phyloP scores from a whole-genome alignment of 2,797 vertebrate species.

The Pseudotriccus pelzelni region DNA sequence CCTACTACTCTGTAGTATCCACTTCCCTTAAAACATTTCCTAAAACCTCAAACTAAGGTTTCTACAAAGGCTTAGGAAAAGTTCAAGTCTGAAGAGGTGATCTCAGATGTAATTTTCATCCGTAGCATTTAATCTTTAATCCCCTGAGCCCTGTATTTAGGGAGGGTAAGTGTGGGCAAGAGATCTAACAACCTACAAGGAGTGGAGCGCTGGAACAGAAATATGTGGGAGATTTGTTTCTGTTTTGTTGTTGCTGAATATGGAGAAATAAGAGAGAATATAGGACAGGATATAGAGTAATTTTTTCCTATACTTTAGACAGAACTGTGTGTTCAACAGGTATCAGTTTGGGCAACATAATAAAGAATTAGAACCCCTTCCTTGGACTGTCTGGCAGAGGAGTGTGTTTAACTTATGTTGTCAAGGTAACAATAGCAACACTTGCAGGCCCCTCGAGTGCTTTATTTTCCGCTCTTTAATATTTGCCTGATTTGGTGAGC shows the following conservation, averaged over 20 bases:
- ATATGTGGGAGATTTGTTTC: fast-evolving
- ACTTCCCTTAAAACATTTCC: background rate
- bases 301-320: background rate
- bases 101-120: background rate
- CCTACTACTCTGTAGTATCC: background rate
- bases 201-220: background rate
- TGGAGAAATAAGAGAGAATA: background rate
- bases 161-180: fast-evolving
- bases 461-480: background rate
- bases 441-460: background rate
- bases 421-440: background rate
- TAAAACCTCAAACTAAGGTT: background rate
- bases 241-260: background rate
- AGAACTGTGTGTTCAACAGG: background rate
- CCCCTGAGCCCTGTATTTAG: background rate
- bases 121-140: background rate
- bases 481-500: background rate
- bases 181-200: background rate
- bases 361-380: background rate
- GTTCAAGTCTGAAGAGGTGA: background rate
- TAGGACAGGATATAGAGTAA: background rate
- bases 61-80: background rate
- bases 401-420: background rate
- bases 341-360: background rate
- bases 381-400: background rate